Evolutionary conservation across 2,888 invertebrate genomes (phyloP), one percentile per base, ranked within the genome.

Genomic region (Drosophila quinaria): DNA sequence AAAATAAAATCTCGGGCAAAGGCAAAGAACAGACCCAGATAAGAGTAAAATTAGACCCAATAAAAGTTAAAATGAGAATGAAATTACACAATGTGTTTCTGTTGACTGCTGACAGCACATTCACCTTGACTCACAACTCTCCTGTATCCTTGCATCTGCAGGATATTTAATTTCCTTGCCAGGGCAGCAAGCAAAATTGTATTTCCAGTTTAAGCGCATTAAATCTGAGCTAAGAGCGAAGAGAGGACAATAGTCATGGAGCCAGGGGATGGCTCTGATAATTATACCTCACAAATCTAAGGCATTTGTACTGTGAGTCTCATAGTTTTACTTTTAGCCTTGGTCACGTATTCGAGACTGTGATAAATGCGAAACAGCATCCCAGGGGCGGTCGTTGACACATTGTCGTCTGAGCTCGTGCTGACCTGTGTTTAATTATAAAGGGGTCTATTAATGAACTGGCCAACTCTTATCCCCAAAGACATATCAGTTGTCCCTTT

Each of bases 91-190:
- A 17, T 22, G 46, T 37, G 51, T 17, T 59, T 68, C 56, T 46
- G 37, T 58, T 37, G 39, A 17, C 15, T 41, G 22, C 15, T 37
- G 33, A 49, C 11, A 39, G 19, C 15, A 19, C 15, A 47, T 35
- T 10, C 25, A 33, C 22, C 19, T 15, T 22, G 15, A 25, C 29
- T 4, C 17, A 13, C 15, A 15, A 39, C 13, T 15, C 33, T 50
- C 25, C 25, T 25, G 25, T 25, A 25, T 13, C 35, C 19, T 6
- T 25, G 13, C 39, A 63, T 19, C 61, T 65, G 63, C 81, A 86
- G 84, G 89, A 85, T 79, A 83, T 86, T 88, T 70, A 74, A 88
- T 88, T 88, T 88, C 84, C 87, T 56, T 54, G 55, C 54, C 49
- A 6, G 25, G 41, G 11, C 72, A 77, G 42, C 58, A 58, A 52